Evolutionary conservation across 2,113 vertebrate genomes (phyloP), one percentile per base, ranked within the genome.

Genomic region (Percopsis transmontana): DNA sequence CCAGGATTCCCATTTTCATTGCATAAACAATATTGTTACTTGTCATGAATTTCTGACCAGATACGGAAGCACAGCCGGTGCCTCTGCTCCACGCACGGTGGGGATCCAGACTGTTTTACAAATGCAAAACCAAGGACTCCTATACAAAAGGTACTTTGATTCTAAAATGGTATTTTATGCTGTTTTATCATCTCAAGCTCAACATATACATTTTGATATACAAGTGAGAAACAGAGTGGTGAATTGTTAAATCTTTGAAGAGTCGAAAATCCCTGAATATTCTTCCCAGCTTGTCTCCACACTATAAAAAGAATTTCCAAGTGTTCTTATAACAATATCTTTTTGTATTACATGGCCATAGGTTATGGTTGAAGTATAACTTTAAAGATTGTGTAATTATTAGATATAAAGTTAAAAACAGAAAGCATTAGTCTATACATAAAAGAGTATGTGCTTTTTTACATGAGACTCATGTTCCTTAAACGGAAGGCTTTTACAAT

Each of bases 131-230:
- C 81, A 74, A 86, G 81, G 83, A 76, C 83, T 69, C 82, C 74
- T 19, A 80, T 82, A 89, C 89, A 91, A 90, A 87, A 90, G 85
- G 81, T 84, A 86, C 84, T 90, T 89, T 89, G 88, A 91, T 89
- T 89, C 87, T 68, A 87, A 90, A 90, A 88, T 64, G 79, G 85
- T 90, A 83, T 81, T 87, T 89, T 87, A 90, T 91, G 88, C 91
- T 87, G 83, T 92, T 92, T 91, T 88, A 91, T 92, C 90, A 80
- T 85, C 83, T 73, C 72, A 81, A 83, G 88, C 85, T 85, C 82
- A 85, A 85, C 83, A 80, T 60, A 81, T 82, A 77, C 78, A 80
- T 88, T 88, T 88, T 85, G 89, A 86, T 75, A n/a, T 82, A 88
- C 87, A 85, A 83, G 82, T 89, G 88, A 91, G 88, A 87, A 85